Base-by-base conservation (phyloP, 1,140 invertebrate species). In the Batillaria attramentaria region DNA sequence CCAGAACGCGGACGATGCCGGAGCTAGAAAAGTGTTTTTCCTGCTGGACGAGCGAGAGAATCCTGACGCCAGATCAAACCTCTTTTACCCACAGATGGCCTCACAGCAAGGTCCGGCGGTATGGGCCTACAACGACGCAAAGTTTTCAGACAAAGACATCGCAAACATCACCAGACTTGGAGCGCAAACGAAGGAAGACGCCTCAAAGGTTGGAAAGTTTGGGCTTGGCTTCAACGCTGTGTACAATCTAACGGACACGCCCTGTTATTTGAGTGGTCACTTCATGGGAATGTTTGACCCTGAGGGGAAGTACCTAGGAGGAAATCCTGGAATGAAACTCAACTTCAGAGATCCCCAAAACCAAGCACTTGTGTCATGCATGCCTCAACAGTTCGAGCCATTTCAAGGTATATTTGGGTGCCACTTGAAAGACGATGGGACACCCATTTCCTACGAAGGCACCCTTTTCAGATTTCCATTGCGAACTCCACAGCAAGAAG, bases 91-190 rank as follows among this genome's bases (percentile, higher is more conserved):
- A 86, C 85, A 77, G 82, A 87, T 75, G 88, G 87, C 57, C 79
- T 77, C 46, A 85, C 87, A 84, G 83, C 76, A 77, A 43, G 76
- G 76, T 2, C 76, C 60, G 41, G 76, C 76, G 13, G 50, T 87
- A 0, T 87, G 88, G 16, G 77, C 87, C 2, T 86, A 86, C 18
- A 88, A 88, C 78, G 87, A 88, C 80, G 81, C 88, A 31, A 86
- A 87, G 33, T 90, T 90, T 68, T 89, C 89, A 50, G 62, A 90
- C 33, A 87, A 87, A n/a, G 89, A 90, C 79, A 84, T 89, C 39
- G 88, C 86, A 37, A 89, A 87, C 73, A 88, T 90, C 77, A 83
- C 80, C 39, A 85, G 85, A 60, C 78, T 89, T 39, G 81, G 84
- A 68, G 87, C 86, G 54, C 86, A 80, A 42, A 89, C 87, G n/a